Evolutionary conservation across 2,797 vertebrate species (phyloP), one percentile per base, ranked within the genome.

Genomic region (Pteropus rufus): DNA sequence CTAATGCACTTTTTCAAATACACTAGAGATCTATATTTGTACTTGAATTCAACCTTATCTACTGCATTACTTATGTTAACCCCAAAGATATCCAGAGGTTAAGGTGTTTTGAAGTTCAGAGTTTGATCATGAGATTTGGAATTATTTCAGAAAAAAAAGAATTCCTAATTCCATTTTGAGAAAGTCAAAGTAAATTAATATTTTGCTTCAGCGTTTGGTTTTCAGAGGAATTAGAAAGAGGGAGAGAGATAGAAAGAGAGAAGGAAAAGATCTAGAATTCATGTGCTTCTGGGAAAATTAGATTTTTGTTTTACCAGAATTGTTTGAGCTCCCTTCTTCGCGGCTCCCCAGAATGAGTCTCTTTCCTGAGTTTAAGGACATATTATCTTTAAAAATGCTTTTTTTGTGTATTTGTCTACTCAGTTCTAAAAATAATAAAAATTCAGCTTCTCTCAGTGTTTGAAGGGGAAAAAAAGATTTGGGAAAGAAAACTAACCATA

Each of bases 401-500:
- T 2, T 96, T 96, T 97, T 77, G 65, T 98, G 36, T 31, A 86
- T 95, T 98, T 97, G 84, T 94, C 34, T 49, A 41, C 88, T 91
- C 86, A 92, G 67, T 94, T 97, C 44, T 83, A 89, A 97, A 96
- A 56, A 29, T 93, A 79, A 95, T 44, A 64, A 94, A 94, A 96
- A 83, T 94, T 75, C 18, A 92, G 31, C 93, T 96, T 16, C 52
- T 96, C 95, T 64, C 69, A 94, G 39, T 34, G 72, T 88, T 96
- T 89, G 88, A 77, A 86, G 75, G 39, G 10, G 5, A 18, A 95
- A 95, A 95, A 97, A 96, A 0, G 1, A 97, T 96, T 97, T 97
- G 90, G 97, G 96, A 97, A 97, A 93, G 84, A 97, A 98, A 98
- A 96, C 93, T 93, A 97, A 95, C 95, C 95, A 94, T 97, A 97